Evolutionary conservation across 1,140 invertebrate species (phyloP), one percentile per base, ranked within the genome.

Genomic region (Pristionchus pacificus): DNA sequence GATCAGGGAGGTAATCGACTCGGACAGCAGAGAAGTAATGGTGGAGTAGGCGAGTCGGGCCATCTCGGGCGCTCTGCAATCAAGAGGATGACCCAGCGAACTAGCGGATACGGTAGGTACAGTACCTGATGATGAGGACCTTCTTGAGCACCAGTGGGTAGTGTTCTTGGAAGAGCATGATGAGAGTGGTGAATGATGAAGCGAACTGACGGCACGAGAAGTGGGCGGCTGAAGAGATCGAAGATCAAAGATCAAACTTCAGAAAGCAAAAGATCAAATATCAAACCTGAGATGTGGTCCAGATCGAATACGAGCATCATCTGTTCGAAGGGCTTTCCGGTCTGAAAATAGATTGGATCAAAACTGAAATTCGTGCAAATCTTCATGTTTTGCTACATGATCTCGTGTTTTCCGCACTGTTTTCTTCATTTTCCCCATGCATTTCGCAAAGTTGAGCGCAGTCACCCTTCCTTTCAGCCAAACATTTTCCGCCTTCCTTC

Each of bases 261-360:
- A n/a, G n/a, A n/a, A n/a, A n/a, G n/a, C n/a, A n/a, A n/a, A n/a
- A n/a, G n/a, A n/a, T n/a, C n/a, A n/a, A n/a, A n/a, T n/a, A n/a
- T n/a, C n/a, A n/a, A n/a, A 49, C 38, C 38, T 2, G 73, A 77
- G 68, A 83, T 84, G 67, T 83, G 79, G 71, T 83, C 82, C 64
- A 83, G 71, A 65, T 83, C 81, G 67, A 83, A 84, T 15, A 83
- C 77, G 1, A 83, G 71, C 79, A 83, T 83, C 82, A 83, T 80
- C 61, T 83, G 81, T 60, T 84, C 82, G 59, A 84, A 83, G n/a
- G 82, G 78, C n/a, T 77, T 75, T n/a, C 77, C 75, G 31, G 79
- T 82, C 77, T 83, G 65, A 60, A 77, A 59, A 1, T 15, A 10
- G 2, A 2, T 0, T 15, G 2, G 28, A 14, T 10, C n/a, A 57